phyloP scores from a whole-genome alignment of 2,797 vertebrate species.

The Sternarchorhynchus goeldii region DNA sequence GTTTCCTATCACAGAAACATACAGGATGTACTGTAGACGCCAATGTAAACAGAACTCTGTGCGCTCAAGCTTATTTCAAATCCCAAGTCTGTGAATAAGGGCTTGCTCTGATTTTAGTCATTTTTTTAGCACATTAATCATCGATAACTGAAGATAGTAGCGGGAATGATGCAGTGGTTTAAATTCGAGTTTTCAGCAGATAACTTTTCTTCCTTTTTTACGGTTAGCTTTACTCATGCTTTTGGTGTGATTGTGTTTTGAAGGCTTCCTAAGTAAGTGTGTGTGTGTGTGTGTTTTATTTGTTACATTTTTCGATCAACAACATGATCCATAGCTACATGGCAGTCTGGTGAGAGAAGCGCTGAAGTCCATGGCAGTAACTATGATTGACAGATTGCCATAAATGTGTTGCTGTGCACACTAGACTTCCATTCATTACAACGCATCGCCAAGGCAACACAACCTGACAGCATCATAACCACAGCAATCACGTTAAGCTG shows the following conservation, averaged over 20 bases:
- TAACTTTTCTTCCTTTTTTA: too few species aligned
- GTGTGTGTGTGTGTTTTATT: neutral
- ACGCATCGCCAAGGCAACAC: slow-evolving; percentile 40
- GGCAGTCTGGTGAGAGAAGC: slow-evolving; percentile 10
- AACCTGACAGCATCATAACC: slow-evolving; percentile 49
- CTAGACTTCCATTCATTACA: slow-evolving; percentile 47
- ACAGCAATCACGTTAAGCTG: slow-evolving; percentile 43
- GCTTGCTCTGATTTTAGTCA: neutral
- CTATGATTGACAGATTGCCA: slow-evolving; percentile 41
- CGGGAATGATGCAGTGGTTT: too few species aligned
- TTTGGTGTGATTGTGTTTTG: neutral
- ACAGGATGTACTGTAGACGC: neutral
- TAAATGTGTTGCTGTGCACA: slow-evolving; percentile 39
- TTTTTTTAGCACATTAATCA: neutral
- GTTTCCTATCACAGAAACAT: neutral
- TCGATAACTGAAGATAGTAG: too few species aligned
- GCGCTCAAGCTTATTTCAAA: neutral
- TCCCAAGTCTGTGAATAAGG: neutral
- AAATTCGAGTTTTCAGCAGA: too few species aligned
- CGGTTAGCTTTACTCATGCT: neutral
- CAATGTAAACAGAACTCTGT: neutral
- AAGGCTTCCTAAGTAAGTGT: neutral
- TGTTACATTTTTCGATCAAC: slow-evolving; percentile 27
- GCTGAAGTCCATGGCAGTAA: slow-evolving; percentile 37
- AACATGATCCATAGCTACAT: slow-evolving; percentile 1